Evolutionary conservation across 2,113 vertebrate genomes (phyloP).

Genomic region (Calypte anna): DNA sequence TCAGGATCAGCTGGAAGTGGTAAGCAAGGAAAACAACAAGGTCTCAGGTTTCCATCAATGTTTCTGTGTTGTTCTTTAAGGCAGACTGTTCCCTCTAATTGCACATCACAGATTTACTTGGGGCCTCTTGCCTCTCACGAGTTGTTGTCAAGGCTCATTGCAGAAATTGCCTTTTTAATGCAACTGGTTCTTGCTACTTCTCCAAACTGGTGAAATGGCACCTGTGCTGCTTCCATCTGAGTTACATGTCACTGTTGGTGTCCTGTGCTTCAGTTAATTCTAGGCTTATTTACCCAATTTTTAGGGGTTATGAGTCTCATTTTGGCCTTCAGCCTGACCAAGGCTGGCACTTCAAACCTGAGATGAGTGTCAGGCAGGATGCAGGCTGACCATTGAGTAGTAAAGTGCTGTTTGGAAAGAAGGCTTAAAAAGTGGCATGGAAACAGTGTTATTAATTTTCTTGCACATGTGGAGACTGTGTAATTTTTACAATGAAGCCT

Average conservation of each 20-base stretch:
- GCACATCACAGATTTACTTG: fast-evolving
- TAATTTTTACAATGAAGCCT: neutral
- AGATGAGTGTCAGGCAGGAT: neutral
- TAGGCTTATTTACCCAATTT: neutral
- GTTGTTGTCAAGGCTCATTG: neutral
- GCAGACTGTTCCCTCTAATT: neutral
- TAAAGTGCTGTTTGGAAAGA: neutral
- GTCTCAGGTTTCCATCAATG: neutral
- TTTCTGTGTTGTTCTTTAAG: neutral
- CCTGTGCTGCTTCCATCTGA: neutral
- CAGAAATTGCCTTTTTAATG: neutral
- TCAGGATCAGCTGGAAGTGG: conserved; percentile 78
- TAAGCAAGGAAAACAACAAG: conserved; percentile 43
- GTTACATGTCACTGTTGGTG: neutral
- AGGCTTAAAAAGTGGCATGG: neutral
- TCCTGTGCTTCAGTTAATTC: neutral
- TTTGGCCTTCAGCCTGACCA: neutral
- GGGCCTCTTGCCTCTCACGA: neutral
- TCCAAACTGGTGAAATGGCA: neutral
- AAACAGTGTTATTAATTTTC: neutral
- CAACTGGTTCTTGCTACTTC: neutral
- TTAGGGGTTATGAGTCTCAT: neutral
- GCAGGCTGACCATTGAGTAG: neutral
- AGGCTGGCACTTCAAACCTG: neutral
- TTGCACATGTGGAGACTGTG: neutral